These are phyloP conservation scores for Aplodontia rufa DNA, from an alignment of 2,113 vertebrate species.

Conservation along the genomic window DNA sequence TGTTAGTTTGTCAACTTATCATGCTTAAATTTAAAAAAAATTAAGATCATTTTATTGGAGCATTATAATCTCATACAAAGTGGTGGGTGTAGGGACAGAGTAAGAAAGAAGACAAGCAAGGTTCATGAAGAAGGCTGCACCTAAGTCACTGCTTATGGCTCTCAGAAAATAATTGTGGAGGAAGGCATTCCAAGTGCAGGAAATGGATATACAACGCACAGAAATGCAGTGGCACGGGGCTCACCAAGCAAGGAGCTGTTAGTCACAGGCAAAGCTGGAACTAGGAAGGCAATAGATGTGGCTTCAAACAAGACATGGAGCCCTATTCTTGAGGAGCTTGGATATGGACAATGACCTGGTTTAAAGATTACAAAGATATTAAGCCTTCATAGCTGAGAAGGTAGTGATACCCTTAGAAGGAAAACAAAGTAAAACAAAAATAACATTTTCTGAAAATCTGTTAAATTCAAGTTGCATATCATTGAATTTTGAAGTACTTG, in stretches of 20 bases:
- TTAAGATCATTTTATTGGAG: no score
- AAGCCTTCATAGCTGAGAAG: not conserved
- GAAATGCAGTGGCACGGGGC: no score
- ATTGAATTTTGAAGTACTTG: not conserved
- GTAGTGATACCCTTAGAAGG: not conserved
- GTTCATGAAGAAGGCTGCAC: not conserved
- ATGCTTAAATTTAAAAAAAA: no score
- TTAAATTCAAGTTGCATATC: not conserved
- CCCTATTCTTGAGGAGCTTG: no score
- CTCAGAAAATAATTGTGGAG: not conserved
- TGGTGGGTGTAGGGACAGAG: not conserved
- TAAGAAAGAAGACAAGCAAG: not conserved
- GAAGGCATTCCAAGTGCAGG: not conserved
- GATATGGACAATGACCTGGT: not conserved
- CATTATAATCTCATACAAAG: no score
- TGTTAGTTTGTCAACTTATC: not conserved
- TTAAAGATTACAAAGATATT: not conserved
- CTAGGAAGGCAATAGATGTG: not conserved
- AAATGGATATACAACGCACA: not conserved
- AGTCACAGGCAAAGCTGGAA: not conserved
- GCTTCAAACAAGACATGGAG: not conserved
- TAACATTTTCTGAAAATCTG: not conserved
- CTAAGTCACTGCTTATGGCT: not conserved
- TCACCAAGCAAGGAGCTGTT: not conserved
- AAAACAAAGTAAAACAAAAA: constrained; percentile 5